These are phyloP conservation scores for Spatulosminthurus flaviceps DNA, from an alignment of 2,888 invertebrate genomes.

Conservation along the genomic window DNA sequence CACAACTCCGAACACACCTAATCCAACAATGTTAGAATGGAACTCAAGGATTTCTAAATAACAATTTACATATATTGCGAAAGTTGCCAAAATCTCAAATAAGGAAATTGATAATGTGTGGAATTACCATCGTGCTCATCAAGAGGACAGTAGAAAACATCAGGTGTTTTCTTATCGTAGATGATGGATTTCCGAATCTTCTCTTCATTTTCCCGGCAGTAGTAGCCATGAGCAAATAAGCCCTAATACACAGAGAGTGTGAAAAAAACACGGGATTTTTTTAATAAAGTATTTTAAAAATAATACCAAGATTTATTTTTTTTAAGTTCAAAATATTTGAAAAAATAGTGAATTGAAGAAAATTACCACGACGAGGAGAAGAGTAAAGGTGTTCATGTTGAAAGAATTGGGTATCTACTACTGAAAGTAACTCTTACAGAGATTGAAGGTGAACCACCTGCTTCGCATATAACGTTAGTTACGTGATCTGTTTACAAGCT, in stretches of 20 bases:
- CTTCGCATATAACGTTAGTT: constrained; percentile 11
- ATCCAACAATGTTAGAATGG: neutral
- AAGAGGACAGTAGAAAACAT: constrained; percentile 81
- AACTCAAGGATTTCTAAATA: neutral
- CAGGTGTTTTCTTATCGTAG: constrained; percentile 80
- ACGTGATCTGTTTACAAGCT: constrained; percentile 8
- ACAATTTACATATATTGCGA: too few species aligned
- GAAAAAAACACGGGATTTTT: neutral
- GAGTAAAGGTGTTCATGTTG: constrained; percentile 16
- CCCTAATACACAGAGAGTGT: constrained; percentile 2
- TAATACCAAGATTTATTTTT: neutral
- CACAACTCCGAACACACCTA: neutral
- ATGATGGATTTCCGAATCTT: constrained; percentile 82
- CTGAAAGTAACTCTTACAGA: constrained; percentile 14
- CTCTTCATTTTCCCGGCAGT: constrained; percentile 66
- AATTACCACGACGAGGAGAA: constrained; percentile 28
- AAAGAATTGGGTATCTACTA: neutral
- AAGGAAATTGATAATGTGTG: neutral
- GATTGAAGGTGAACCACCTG: constrained; percentile 39
- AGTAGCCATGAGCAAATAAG: constrained; percentile 12
- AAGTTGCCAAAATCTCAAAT: neutral
- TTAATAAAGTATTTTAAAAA: neutral
- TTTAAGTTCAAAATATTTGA: neutral
- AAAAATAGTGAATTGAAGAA: neutral
- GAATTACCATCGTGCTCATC: constrained; percentile 75